A percentile compares a stretch with the other conserved stretches of the same genome.
Evolutionary conservation across 2,113 vertebrate species (phyloP).

Genomic region (Sylvilagus bachmani): DNA sequence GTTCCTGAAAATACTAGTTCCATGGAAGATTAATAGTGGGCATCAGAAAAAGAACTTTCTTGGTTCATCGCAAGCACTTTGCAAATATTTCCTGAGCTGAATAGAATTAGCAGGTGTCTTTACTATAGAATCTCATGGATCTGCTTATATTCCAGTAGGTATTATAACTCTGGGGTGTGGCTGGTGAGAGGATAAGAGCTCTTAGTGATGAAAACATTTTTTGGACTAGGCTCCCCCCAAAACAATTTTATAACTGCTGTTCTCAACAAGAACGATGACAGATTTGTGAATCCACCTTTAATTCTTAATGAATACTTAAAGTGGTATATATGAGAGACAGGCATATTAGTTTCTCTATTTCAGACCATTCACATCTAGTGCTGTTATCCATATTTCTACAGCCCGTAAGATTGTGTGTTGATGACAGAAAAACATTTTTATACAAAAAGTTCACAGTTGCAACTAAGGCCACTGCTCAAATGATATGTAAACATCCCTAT

Average conservation of each 20-base stretch:
- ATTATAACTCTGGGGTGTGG: not conserved
- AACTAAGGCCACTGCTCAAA: not conserved
- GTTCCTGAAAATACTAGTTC: slow-evolving; percentile 50
- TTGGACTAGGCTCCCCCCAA: not conserved
- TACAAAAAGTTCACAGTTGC: not conserved
- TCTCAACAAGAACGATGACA: not conserved
- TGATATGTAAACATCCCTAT: not conserved
- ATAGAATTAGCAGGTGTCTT: slow-evolving; percentile 5
- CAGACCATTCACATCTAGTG: not conserved
- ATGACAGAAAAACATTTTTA: not conserved
- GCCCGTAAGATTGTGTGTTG: not conserved
- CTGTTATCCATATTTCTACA: not conserved
- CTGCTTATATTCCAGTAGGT: not conserved
- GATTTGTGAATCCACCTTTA: slow-evolving; percentile 17
- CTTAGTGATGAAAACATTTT: not conserved
- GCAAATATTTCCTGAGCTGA: not conserved
- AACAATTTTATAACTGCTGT: not conserved
- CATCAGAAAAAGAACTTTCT: slow-evolving; percentile 3
- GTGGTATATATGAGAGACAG: not conserved
- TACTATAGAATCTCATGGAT: not conserved
- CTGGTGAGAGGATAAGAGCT: not conserved
- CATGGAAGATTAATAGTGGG: not conserved
- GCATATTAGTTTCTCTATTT: not conserved
- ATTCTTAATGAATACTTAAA: slow-evolving; percentile 10
- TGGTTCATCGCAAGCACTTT: slow-evolving; percentile 8